Evolutionary conservation across 37 sponge, comb jelly and placozoan genomes (phyloP), one percentile per base, ranked within the genome.

Genomic region (Petrosia ficiformis): DNA sequence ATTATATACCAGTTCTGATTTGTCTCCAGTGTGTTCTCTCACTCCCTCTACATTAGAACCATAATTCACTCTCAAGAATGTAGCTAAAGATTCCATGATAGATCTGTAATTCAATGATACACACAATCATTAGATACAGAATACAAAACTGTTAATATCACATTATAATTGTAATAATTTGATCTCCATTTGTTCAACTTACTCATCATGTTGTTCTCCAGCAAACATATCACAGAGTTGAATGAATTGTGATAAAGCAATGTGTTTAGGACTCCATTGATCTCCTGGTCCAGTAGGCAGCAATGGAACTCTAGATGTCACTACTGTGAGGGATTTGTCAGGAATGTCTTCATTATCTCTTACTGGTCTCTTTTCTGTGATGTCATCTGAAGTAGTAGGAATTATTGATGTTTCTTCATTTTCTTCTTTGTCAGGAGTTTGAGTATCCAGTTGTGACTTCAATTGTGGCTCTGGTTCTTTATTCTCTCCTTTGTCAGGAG

Each of bases 171-270:
- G n/a, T n/a, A n/a, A n/a, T n/a, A n/a, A n/a, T n/a, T n/a, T n/a
- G n/a, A n/a, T n/a, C n/a, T n/a, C n/a, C n/a, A n/a, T n/a, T n/a
- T 48, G 54, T 10, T 48, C 10, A 10, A 19, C 54, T 48, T 48
- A 48, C 54, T 48, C 14, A 48, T 48, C 54, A 16, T 48, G 10
- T 26, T 66, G 44, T 2, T 40, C 42, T 57, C 83, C 74, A 30
- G 86, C 73, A 52, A 90, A 90, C 73, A 82, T 67, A 33, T 86
- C 80, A 36, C 82, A 44, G 0, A 91, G 76, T 30, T 86, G 84
- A 32, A 77, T 43, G 69, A 91, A 91, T 78, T 91, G 92, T 0
- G 58, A 4, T 33, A 37, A 43, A 38, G 25, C 74, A 43, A 91
- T 52, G 30, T 67, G 28, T 40, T 42, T 36, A 42, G 67, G 72